Percentiles rank a stretch among this genome's conserved stretches.
Conservation (phyloP, 1,140 invertebrate genomes). For the Carposina sasakii region DNA sequence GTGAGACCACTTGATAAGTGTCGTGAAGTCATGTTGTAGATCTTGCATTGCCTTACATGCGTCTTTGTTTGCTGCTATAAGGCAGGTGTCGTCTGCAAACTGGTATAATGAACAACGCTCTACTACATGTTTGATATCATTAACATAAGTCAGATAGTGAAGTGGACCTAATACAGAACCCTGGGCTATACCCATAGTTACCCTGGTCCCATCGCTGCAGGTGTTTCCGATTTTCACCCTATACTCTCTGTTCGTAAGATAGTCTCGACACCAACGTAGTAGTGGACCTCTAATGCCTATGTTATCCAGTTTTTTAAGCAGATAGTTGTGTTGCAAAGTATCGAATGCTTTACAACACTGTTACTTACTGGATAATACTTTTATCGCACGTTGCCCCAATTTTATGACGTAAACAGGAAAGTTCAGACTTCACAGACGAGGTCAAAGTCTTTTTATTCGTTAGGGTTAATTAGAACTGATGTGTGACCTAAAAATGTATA, state of each 20-base stretch:
- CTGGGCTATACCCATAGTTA: background rate
- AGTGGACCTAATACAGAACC: slow-evolving; percentile 1
- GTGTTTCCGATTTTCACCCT: background rate
- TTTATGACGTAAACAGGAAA: too few relatives aligned
- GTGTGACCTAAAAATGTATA: too few relatives aligned
- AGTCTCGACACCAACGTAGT: background rate
- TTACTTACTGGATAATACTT: too few relatives aligned
- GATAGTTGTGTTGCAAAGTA: background rate
- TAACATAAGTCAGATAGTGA: slow-evolving; percentile 1
- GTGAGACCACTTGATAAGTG: slow-evolving; percentile 1
- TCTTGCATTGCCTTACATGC: background rate
- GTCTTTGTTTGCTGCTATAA: background rate
- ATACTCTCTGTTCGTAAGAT: background rate
- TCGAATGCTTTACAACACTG: slow-evolving; percentile 4
- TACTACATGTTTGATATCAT: background rate
- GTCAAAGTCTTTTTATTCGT: too few relatives aligned
- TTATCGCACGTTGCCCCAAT: too few relatives aligned
- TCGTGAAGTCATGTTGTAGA: background rate
- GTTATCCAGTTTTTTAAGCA: background rate
- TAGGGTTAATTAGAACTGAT: too few relatives aligned
- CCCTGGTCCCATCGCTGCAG: background rate
- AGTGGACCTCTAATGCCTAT: background rate
- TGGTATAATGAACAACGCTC: background rate
- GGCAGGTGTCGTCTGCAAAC: slow-evolving; percentile 2
- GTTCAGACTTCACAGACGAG: too few relatives aligned